Base-by-base conservation (phyloP, 2,797 vertebrate species). In the Macroramphosus scolopax region DNA sequence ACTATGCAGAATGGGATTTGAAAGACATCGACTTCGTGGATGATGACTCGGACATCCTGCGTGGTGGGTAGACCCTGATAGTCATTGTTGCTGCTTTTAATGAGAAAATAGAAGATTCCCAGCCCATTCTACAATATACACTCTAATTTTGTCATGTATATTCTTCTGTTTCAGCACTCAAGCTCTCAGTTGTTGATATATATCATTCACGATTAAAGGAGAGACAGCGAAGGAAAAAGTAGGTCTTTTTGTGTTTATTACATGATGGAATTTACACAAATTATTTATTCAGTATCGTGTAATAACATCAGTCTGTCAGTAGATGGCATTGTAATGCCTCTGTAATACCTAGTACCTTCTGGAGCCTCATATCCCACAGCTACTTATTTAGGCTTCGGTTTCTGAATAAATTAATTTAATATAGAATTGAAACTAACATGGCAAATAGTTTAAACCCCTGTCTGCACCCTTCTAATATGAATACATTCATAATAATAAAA, bases 11-110 rank as follows among this genome's bases (percentile, higher is more conserved):
- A 82, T 99, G 97, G 97, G 97, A 99, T 85, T 86, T 99, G 84
- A 97, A 97, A 86, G 97, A 99, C 76, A 98, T 99, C 20, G 96
- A 99, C 84, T 99, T 99, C 91, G 95, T 98, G 62, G 97, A 98
- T 69, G 97, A 99, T 72, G 97, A 99, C 83, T 98, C 97, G 4
- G 97, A 99, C 62, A 91, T 99, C 82, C 89, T 98, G 52, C 95
- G 93, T 33, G 89, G 97, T 98, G 86, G 86, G 92, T 89, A 25
- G 2, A 50, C 7, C 5, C 8, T 32, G 9, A 22, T 24, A 1
- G 16, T 12, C 4, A n/a, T 5, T 17, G 3, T 11, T 12, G 3
- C 2, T 1, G 0, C 29, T 54, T 51, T 43, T 48, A 4, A 33
- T 6, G 6, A 22, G 20, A 6, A 22, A 22, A 22, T 6, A 22